These are phyloP conservation scores for Blennius ocellaris DNA, from an alignment of 2,113 vertebrate species.

Conservation along the genomic window DNA sequence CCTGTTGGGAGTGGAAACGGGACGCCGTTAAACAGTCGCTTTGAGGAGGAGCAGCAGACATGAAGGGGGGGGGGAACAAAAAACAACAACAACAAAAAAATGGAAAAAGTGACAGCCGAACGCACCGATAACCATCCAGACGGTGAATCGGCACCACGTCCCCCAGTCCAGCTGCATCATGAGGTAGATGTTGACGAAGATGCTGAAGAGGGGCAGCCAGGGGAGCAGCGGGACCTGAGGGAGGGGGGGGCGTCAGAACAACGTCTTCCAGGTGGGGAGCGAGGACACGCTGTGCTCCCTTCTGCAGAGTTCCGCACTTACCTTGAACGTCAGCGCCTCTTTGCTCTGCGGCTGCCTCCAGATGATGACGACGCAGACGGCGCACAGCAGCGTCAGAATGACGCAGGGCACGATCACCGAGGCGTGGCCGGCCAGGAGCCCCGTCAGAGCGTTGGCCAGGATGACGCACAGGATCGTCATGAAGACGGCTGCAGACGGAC, in stretches of 20 bases:
- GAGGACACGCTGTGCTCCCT: neutral
- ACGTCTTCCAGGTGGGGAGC: neutral
- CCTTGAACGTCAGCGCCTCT: conserved; percentile 90
- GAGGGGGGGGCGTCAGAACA: neutral
- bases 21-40: neutral
- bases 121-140: conserved; percentile 92
- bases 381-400: conserved; percentile 78
- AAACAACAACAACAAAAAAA: no score
- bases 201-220: conserved; percentile 90
- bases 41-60: neutral
- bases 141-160: conserved; percentile 90
- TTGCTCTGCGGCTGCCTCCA: conserved; percentile 93
- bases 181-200: conserved; percentile 95
- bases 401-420: conserved; percentile 66
- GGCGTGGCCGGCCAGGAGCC: conserved; percentile 55
- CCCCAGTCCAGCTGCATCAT: conserved; percentile 92
- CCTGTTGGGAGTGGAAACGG: conserved; percentile 76
- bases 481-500: conserved; percentile 80
- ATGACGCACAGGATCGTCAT: conserved; percentile 87
- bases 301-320: conserved; percentile 57
- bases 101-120: neutral
- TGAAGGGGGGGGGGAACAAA: no score
- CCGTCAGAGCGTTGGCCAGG: conserved; percentile 72
- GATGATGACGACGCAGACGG: conserved; percentile 82
- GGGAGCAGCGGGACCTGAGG: conserved; percentile 92